phyloP scores from a whole-genome alignment of 2,888 invertebrate genomes.

The Polydesmus complanatus region DNA sequence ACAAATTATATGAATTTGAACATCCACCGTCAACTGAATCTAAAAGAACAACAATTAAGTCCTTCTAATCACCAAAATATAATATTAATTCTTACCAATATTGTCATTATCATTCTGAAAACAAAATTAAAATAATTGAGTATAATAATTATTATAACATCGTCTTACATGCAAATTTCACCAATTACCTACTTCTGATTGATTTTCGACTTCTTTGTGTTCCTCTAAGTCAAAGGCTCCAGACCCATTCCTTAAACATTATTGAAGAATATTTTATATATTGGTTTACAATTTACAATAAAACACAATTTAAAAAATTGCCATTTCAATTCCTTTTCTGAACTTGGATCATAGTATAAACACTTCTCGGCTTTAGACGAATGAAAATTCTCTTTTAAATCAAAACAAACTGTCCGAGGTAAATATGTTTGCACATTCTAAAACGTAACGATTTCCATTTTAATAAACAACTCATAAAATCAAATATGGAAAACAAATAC shows the following conservation, averaged over 20 bases:
- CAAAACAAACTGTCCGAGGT: background rate
- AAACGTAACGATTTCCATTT: background rate
- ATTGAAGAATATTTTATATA: too few species aligned
- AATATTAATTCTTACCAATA: too few species aligned
- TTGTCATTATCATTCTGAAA: too few species aligned
- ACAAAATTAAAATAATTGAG: too few species aligned
- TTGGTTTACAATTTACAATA: too few species aligned
- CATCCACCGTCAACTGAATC: background rate
- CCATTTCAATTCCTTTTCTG: background rate
- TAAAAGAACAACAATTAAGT: background rate
- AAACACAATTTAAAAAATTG: too few species aligned
- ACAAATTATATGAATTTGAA: background rate
- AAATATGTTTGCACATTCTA: background rate
- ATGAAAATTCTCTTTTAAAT: background rate
- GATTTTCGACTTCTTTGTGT: too few species aligned
- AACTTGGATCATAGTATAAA: background rate
- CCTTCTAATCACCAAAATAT: too few species aligned
- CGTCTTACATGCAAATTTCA: too few species aligned
- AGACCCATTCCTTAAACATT: background rate
- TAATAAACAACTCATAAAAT: background rate
- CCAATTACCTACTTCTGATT: too few species aligned
- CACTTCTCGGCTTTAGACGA: background rate
- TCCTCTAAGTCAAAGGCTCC: background rate
- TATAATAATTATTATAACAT: too few species aligned
- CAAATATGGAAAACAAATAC: background rate